Evolutionary conservation across 2,888 invertebrate species (phyloP).

Genomic region (Cryptocephalus primarius): DNA sequence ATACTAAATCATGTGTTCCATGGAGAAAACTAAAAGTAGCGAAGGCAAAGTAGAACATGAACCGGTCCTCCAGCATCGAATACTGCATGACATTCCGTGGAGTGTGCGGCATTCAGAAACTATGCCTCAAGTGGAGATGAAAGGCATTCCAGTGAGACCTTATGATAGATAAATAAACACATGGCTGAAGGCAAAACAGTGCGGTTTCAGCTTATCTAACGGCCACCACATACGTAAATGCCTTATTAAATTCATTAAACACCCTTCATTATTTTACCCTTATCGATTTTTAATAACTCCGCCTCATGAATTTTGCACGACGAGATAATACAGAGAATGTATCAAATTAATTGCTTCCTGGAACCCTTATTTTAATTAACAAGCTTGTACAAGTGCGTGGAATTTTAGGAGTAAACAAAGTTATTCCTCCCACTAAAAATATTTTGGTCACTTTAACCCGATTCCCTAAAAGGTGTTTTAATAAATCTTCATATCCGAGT

Average conservation of each 20-base stretch:
- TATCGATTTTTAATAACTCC: background rate
- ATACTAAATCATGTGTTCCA: too few species aligned
- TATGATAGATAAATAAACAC: constrained; percentile 37
- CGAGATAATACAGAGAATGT: too few species aligned
- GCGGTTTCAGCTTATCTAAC: too few species aligned
- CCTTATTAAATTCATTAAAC: too few species aligned
- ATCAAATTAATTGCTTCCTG: background rate
- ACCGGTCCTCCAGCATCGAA: background rate
- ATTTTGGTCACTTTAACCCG: too few species aligned
- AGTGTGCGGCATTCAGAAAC: constrained; percentile 35
- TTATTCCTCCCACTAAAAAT: background rate
- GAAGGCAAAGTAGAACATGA: too few species aligned
- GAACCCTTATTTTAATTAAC: background rate
- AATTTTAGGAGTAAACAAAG: background rate
- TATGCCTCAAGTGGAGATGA: constrained; percentile 38
- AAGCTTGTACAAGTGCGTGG: background rate
- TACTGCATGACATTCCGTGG: constrained; percentile 35
- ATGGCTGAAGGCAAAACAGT: constrained; percentile 21
- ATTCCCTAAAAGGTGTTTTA: too few species aligned
- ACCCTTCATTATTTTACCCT: background rate
- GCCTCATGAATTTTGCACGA: background rate
- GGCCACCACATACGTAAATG: too few species aligned
- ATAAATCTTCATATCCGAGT: too few species aligned
- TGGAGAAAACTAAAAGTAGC: too few species aligned
- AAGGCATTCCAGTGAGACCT: constrained; percentile 37